These are phyloP conservation scores for Globia sparganii DNA, from an alignment of 2,888 invertebrate genomes.

Conservation along the genomic window DNA sequence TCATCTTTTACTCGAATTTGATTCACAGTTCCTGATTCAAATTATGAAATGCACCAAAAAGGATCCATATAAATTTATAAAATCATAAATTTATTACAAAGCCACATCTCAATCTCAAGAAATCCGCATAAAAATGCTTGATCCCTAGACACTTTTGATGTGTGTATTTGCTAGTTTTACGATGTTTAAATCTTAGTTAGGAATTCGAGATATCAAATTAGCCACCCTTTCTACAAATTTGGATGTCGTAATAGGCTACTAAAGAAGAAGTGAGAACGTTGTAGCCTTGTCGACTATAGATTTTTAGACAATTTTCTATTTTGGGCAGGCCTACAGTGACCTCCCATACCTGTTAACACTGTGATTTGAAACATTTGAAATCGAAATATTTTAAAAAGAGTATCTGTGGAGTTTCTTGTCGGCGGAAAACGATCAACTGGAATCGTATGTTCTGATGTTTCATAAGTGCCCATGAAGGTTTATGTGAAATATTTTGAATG, in stretches of 20 bases:
- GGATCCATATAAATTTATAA: no score
- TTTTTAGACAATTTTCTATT: background rate
- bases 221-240: background rate
- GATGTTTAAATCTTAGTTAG: background rate
- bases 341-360: background rate
- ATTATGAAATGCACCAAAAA: no score
- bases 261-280: background rate
- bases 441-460: background rate
- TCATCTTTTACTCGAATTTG: no score
- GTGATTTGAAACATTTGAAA: background rate
- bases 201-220: background rate
- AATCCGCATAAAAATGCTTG: no score
- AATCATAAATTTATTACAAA: no score
- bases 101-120: no score
- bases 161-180: no score
- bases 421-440: background rate
- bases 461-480: no score
- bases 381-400: background rate
- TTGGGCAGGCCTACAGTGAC: background rate
- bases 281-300: background rate
- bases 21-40: no score
- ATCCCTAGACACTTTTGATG: no score
- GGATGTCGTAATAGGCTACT: background rate
- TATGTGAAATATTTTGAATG: no score
- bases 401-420: background rate